These are phyloP conservation scores for Pammene aurita DNA, from an alignment of 2,888 invertebrate species.

Conservation along the genomic window DNA sequence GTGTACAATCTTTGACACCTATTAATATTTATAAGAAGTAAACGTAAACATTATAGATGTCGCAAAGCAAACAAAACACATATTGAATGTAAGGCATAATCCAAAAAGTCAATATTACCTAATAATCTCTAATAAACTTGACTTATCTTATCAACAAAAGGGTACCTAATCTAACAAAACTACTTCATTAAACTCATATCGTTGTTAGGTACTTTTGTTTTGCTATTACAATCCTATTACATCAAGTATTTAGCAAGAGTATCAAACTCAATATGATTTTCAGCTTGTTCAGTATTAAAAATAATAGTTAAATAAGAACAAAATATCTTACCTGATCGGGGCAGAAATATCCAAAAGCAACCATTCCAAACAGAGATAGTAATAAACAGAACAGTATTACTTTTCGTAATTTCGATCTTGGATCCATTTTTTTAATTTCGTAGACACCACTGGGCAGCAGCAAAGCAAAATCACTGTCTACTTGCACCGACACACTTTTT, in stretches of 20 bases:
- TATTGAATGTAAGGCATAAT: not conserved
- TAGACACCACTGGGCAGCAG: slow-evolving; percentile 90
- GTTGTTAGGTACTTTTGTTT: not conserved
- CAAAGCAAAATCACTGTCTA: slow-evolving; percentile 92
- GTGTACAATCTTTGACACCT: too few species aligned
- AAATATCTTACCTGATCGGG: slow-evolving; percentile 88
- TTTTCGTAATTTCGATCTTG: slow-evolving; percentile 90
- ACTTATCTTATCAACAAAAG: slow-evolving; percentile 5
- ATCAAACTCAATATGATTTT: not conserved
- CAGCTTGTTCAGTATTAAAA: not conserved
- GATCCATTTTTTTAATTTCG: slow-evolving; percentile 94
- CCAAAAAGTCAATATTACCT: not conserved
- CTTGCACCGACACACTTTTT: slow-evolving; percentile 92
- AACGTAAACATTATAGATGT: not conserved
- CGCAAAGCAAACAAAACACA: not conserved
- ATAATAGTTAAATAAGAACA: too few species aligned
- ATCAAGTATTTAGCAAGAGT: not conserved
- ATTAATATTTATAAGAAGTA: not conserved
- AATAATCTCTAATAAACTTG: not conserved
- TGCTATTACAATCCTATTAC: not conserved
- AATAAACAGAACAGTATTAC: slow-evolving; percentile 91
- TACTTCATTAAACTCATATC: not conserved
- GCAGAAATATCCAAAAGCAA: slow-evolving; percentile 95
- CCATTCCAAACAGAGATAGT: slow-evolving; percentile 92
- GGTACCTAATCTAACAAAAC: not conserved